These are phyloP conservation scores for Gyrodactylus bullatarudis DNA, from an alignment of 1,140 invertebrate species.

Conservation along the genomic window DNA sequence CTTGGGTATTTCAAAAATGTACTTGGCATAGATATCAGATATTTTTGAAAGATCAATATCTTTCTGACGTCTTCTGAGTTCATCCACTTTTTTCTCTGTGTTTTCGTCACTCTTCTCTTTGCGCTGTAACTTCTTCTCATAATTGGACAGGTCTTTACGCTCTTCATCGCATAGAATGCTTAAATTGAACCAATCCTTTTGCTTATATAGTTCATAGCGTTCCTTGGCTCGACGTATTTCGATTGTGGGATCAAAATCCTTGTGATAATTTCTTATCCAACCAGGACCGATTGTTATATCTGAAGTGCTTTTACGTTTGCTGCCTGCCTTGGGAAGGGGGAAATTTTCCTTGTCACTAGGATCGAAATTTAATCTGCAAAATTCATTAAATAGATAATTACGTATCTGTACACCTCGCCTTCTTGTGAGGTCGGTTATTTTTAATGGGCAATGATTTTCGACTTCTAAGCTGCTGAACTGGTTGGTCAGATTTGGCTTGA, in stretches of 20 bases:
- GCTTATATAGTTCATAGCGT: not conserved
- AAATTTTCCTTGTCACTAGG: no score
- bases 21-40: conserved; percentile 48
- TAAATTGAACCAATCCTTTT: not conserved
- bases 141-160: not conserved
- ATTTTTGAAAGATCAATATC: conserved; percentile 80
- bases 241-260: not conserved
- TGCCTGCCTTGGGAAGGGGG: not conserved
- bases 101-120: conserved; percentile 2
- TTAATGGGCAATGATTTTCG: not conserved
- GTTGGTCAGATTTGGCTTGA: no score
- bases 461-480: no score
- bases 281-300: not conserved
- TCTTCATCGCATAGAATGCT: not conserved
- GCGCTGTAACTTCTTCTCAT: not conserved
- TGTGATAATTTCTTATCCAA: not conserved
- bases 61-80: conserved; percentile 44
- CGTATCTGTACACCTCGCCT: no score
- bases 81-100: conserved; percentile 27
- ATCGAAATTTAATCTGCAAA: no score
- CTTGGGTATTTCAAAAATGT: conserved; percentile 34
- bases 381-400: no score
- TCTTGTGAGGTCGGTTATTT: no score
- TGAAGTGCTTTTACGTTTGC: not conserved
- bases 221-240: not conserved